phyloP scores from a whole-genome alignment of 2,888 invertebrate genomes.

The Cosmia trapezina region DNA sequence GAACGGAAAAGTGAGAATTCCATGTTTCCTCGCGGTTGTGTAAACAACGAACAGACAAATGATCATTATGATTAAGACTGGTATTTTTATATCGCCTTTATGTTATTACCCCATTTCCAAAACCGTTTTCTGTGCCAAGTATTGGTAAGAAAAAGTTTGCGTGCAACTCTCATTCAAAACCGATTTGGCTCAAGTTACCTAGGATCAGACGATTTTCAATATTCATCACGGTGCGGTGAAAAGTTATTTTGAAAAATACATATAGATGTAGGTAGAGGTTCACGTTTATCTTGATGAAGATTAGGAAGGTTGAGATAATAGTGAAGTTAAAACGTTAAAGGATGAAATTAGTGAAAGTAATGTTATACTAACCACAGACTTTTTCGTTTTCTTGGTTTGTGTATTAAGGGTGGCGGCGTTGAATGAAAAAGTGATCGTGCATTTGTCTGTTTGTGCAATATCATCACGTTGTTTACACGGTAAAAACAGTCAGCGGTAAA shows the following conservation, averaged over 20 bases:
- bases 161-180: constrained; percentile 56
- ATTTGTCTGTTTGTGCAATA: constrained; percentile 67
- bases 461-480: constrained; percentile 68
- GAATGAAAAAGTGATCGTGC: constrained; percentile 65
- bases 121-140: constrained; percentile 52
- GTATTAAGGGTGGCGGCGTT: constrained; percentile 49
- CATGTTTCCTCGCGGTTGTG: constrained; percentile 61
- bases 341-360: constrained; percentile 8
- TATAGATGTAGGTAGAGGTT: neutral
- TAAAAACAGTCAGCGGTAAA: constrained; percentile 69
- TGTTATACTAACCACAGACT: constrained; percentile 8
- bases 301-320: neutral
- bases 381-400: constrained; percentile 56
- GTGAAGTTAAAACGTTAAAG: constrained; percentile 1
- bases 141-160: constrained; percentile 50
- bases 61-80: constrained; percentile 55
- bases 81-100: constrained; percentile 43
- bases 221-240: constrained; percentile 43
- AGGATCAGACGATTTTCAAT: constrained; percentile 51
- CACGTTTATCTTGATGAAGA: constrained; percentile 28
- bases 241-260: constrained; percentile 27
- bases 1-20: constrained; percentile 80
- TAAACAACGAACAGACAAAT: constrained; percentile 59
- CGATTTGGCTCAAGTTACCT: constrained; percentile 62
- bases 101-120: constrained; percentile 35